Percentiles rank a stretch among this genome's conserved stretches.
Evolutionary conservation across 2,113 vertebrate species (phyloP).

Genomic region (Neolamprologus toae): DNA sequence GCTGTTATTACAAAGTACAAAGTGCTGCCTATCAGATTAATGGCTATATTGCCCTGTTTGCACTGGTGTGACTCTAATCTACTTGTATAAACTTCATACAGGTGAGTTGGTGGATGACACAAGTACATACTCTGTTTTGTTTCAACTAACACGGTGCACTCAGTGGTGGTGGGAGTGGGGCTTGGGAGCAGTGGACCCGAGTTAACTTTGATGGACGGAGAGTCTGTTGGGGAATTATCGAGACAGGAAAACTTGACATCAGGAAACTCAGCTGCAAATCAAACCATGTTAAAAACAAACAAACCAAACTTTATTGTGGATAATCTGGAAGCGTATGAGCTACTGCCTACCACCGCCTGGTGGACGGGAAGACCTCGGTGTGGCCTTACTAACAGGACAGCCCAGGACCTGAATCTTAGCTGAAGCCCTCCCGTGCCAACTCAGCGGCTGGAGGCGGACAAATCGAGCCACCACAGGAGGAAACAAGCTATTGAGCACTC

Average conservation of each 20-base stretch:
- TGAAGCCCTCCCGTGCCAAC: slow-evolving; percentile 65
- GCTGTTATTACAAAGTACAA: slow-evolving; percentile 3
- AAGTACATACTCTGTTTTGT: slow-evolving; percentile 48
- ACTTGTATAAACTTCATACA: not conserved
- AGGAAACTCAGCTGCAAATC: not conserved
- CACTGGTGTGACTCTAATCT: not conserved
- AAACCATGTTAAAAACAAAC: not conserved
- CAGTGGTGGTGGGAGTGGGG: slow-evolving; percentile 15
- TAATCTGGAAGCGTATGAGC: not conserved
- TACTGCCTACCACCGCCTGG: not conserved
- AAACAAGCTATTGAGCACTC: slow-evolving; percentile 75
- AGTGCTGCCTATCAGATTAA: not conserved
- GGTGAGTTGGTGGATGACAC: not conserved
- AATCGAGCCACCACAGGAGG: slow-evolving; percentile 74
- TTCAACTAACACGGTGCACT: slow-evolving; percentile 51
- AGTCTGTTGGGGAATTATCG: slow-evolving; percentile 3
- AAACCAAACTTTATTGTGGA: not conserved
- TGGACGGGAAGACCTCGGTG: slow-evolving; percentile 15
- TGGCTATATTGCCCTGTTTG: not conserved
- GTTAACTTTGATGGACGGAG: slow-evolving; percentile 6
- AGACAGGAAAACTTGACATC: not conserved
- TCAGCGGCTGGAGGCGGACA: slow-evolving; percentile 68
- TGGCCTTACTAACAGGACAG: slow-evolving; percentile 57
- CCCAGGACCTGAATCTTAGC: slow-evolving; percentile 73
- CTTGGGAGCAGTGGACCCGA: not conserved